Evolutionary conservation across 1,140 invertebrate genomes (phyloP), one percentile per base, ranked within the genome.

Genomic region (Heliconius congener): DNA sequence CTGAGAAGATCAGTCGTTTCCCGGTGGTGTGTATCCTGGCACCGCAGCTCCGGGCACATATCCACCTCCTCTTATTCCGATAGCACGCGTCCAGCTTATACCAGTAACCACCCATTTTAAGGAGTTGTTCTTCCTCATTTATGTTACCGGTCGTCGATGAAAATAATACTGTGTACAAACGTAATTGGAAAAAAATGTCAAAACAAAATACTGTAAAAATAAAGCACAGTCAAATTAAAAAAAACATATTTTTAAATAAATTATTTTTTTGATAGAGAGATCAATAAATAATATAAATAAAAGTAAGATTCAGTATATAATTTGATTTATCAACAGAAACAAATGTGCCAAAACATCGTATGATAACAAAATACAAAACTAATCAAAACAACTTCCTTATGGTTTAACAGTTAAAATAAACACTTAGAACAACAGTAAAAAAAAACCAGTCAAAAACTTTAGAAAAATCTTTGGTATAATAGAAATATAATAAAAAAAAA

Each of bases 1-100:
- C 89, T 0, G 89, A 86, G 83, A 93, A 92, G 8, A 93, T 91
- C 2, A 94, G 30, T 13, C 75, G 79, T 74, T 94, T 94, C 5
- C 93, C 93, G 1, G 46, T 34, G 0, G 93, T 94, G 74, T 94
- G 92, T 11, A 94, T 83, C n/a, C 93, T 83, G 1, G 91, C 92
- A 1, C 85, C 89, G 78, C 93, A 94, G 46, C 87, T 89, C 18
- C 88, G 82, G 0, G 92, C 91, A 82, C 93, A 94, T 11, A 82
- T 78, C 93, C 93, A 94, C 1, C 93, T 85, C 60, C 91, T 76
- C 76, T 91, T 91, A 27, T 73, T 79, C 27, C 82, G 75, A 78
- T 93, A 92, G 60, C 85, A 83, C 0, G 80, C 86, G 46, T 94
- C 93, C 80, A 94, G 78, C n/a, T 83, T 85, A 84, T 94, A 93